Percentiles rank a stretch among this genome's conserved stretches.
Conservation (phyloP, 2,888 invertebrate species). For the Unio delphinus region DNA sequence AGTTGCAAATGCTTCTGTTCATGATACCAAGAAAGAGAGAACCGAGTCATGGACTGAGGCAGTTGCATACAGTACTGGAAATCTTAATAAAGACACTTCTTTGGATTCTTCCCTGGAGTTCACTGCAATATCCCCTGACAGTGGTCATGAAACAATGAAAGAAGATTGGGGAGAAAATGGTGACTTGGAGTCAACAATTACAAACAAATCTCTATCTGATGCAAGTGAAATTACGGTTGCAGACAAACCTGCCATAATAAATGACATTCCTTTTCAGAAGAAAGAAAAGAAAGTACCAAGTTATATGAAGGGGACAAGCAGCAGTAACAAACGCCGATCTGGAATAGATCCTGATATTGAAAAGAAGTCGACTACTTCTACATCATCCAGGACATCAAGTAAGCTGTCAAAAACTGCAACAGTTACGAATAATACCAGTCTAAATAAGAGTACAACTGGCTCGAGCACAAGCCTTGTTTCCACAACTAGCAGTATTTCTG, state of each 20-base stretch:
- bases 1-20: slow-evolving; percentile 45
- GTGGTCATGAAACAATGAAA: slow-evolving; percentile 53
- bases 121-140: slow-evolving; percentile 51
- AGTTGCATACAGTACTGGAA: slow-evolving; percentile 40
- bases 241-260: neutral
- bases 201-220: slow-evolving; percentile 13
- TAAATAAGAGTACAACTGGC: slow-evolving; percentile 34
- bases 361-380: slow-evolving; percentile 6
- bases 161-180: slow-evolving; percentile 55
- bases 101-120: slow-evolving; percentile 49
- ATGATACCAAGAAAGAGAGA: slow-evolving; percentile 51
- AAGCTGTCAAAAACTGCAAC: slow-evolving; percentile 23
- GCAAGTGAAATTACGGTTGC: slow-evolving; percentile 2
- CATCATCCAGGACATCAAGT: slow-evolving; percentile 13
- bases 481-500: slow-evolving; percentile 42
- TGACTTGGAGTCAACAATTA: slow-evolving; percentile 32
- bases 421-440: slow-evolving; percentile 20
- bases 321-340: slow-evolving; percentile 31
- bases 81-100: slow-evolving; percentile 35
- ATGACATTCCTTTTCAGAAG: slow-evolving; percentile 7
- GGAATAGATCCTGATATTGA: slow-evolving; percentile 6
- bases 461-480: slow-evolving; percentile 48
- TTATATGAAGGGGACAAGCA: slow-evolving; percentile 59
- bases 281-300: slow-evolving; percentile 51
- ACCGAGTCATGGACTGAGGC: slow-evolving; percentile 63